Conservation (phyloP, 2,888 invertebrate species). For the Lamellibrachia satsuma region DNA sequence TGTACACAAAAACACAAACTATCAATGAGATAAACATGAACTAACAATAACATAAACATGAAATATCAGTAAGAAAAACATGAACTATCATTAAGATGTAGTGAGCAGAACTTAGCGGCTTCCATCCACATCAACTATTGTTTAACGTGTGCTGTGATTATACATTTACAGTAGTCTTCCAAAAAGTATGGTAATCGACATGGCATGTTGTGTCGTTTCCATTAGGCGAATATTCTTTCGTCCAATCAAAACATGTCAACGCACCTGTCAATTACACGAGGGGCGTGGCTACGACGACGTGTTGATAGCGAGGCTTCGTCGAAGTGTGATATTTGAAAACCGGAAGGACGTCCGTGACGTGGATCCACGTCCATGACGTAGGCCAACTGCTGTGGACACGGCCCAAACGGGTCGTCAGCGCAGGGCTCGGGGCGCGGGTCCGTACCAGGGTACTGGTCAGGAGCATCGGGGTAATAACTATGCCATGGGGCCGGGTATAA, state of each 20-base stretch:
- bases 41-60: too few species aligned
- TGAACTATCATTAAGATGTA: too few species aligned
- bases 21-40: too few species aligned
- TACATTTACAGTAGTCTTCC: too few species aligned
- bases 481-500: not conserved
- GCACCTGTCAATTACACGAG: slow-evolving; percentile 1
- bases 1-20: too few species aligned
- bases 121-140: too few species aligned
- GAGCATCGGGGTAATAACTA: not conserved
- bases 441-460: not conserved
- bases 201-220: too few species aligned
- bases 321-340: not conserved
- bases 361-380: not conserved
- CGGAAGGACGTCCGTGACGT: not conserved
- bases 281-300: not conserved
- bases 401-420: not conserved
- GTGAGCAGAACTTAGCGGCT: too few species aligned
- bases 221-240: too few species aligned
- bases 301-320: not conserved
- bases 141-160: too few species aligned
- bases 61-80: too few species aligned
- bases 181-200: too few species aligned
- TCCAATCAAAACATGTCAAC: not conserved
- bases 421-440: not conserved
- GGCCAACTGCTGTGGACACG: not conserved